A percentile compares a stretch with the other conserved stretches of the same genome.
Conservation (phyloP, 1,140 invertebrate genomes). For the Drosophila virilis region DNA sequence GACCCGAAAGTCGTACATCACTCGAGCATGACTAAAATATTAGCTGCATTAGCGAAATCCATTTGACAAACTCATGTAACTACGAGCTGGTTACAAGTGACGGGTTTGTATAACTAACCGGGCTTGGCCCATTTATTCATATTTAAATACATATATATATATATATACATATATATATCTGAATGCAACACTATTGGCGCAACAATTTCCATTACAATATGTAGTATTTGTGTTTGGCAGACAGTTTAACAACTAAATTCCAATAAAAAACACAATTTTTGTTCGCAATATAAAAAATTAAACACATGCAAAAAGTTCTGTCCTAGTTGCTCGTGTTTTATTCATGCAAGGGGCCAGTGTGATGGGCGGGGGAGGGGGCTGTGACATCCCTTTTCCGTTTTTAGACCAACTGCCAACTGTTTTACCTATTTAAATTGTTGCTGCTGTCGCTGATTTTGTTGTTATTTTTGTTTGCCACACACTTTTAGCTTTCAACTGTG, state of each 20-base stretch:
- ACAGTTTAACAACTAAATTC: conserved; percentile 63
- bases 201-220: conserved; percentile 75
- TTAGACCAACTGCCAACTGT: conserved; percentile 19
- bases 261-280: conserved; percentile 60
- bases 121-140: neutral
- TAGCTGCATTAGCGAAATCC: too few species aligned
- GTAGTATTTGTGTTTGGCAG: conserved; percentile 23
- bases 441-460: conserved; percentile 32
- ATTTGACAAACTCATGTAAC: neutral
- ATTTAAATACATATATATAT: too few species aligned
- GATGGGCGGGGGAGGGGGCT: neutral
- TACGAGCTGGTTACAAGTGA: conserved; percentile 1
- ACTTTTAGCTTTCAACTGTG: conserved; percentile 69
- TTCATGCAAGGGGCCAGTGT: neutral
- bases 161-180: neutral
- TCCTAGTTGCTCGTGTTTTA: conserved; percentile 22
- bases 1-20: too few species aligned
- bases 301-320: conserved; percentile 15
- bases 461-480: conserved; percentile 24
- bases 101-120: conserved; percentile 2
- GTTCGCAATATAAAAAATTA: conserved; percentile 28
- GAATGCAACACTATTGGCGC: conserved; percentile 49
- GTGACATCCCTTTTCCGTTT: conserved; percentile 19
- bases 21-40: too few species aligned
- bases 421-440: conserved; percentile 42